Conservation (phyloP, 1,140 invertebrate genomes). For the Sycophaga agraensis region DNA sequence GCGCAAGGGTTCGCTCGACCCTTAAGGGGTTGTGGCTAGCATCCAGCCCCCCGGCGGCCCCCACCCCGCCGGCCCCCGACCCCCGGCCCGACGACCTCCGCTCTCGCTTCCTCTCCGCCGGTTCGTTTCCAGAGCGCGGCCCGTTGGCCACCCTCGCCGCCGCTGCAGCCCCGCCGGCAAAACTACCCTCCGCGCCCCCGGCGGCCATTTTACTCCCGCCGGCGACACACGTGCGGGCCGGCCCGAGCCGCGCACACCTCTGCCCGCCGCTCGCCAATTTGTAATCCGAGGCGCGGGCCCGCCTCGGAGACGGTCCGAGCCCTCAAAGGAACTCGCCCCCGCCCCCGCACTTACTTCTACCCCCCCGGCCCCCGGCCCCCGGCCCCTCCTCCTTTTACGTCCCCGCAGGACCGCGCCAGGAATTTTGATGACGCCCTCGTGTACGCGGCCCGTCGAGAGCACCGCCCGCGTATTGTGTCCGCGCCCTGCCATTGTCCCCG, state of each 20-base stretch:
- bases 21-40: slow-evolving; percentile 60
- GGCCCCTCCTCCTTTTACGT: slow-evolving; percentile 37
- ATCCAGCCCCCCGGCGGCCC: slow-evolving; percentile 34
- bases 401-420: slow-evolving; percentile 2
- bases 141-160: slow-evolving; percentile 48
- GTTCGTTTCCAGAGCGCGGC: slow-evolving; percentile 45
- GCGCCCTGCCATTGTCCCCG: too few species aligned
- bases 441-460: neutral
- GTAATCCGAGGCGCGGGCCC: slow-evolving; percentile 48
- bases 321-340: slow-evolving; percentile 7
- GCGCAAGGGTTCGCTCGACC: slow-evolving; percentile 57
- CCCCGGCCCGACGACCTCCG: slow-evolving; percentile 11
- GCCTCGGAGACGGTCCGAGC: slow-evolving; percentile 44
- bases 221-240: too few species aligned
- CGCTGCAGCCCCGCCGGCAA: slow-evolving; percentile 29
- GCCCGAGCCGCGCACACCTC: slow-evolving; percentile 25
- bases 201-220: slow-evolving; percentile 59
- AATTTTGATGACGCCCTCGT: slow-evolving; percentile 14
- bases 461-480: neutral
- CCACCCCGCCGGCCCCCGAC: neutral
- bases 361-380: neutral
- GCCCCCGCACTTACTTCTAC: slow-evolving; percentile 1
- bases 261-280: slow-evolving; percentile 40
- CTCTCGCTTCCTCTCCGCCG: slow-evolving; percentile 27
- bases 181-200: slow-evolving; percentile 42